These are phyloP conservation scores for Linnaemya tessellans DNA, from an alignment of 2,888 invertebrate species.

Conservation along the genomic window DNA sequence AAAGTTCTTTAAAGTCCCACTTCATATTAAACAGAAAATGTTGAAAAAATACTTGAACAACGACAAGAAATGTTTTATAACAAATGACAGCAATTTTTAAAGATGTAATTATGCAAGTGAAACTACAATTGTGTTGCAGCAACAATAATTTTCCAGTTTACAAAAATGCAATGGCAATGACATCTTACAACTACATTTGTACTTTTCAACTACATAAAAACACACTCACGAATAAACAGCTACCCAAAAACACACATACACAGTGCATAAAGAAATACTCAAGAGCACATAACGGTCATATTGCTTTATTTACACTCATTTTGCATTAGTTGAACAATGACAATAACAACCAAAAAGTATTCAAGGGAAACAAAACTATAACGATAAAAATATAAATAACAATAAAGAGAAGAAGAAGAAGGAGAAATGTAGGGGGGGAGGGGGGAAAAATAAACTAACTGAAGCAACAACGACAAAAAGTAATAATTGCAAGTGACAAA, in stretches of 20 bases:
- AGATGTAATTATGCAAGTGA: conserved; percentile 79
- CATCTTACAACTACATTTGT: conserved; percentile 62
- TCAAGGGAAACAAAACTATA: conserved; percentile 48
- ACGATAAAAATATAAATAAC: conserved; percentile 37
- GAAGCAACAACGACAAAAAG: conserved; percentile 32
- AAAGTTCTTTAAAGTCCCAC: background rate
- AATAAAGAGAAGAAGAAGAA: background rate
- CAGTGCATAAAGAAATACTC: background rate
- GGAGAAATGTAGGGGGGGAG: no score
- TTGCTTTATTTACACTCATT: conserved; percentile 64
- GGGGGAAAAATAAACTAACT: background rate
- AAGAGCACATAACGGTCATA: conserved; percentile 57
- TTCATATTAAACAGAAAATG: background rate
- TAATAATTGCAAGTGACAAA: conserved; percentile 71
- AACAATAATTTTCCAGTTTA: conserved; percentile 20
- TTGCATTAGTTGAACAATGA: conserved; percentile 63
- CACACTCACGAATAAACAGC: background rate
- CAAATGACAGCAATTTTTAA: conserved; percentile 80
- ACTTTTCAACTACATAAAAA: background rate
- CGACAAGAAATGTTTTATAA: conserved; percentile 70
- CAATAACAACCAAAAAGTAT: conserved; percentile 45
- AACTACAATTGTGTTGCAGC: conserved; percentile 68
- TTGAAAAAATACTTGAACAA: background rate
- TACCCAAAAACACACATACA: background rate
- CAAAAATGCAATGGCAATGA: conserved; percentile 54